Evolutionary conservation across 2,797 vertebrate species (phyloP), one percentile per base, ranked within the genome.

Genomic region (Mionectes olivaceus): DNA sequence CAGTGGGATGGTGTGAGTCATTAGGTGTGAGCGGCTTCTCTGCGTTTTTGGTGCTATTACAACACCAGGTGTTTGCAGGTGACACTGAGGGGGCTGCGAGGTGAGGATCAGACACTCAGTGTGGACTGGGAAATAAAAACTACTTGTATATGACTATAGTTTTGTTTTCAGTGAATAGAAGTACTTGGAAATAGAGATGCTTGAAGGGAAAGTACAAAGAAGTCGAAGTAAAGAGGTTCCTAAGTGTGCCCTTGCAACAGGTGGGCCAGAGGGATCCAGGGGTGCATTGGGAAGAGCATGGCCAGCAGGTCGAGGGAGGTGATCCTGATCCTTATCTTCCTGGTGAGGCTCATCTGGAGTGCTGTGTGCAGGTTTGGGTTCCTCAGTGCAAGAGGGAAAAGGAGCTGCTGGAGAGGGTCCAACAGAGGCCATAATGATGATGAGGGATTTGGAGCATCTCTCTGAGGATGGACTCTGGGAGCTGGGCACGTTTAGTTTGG

Each of bases 21-120:
- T 27, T 49, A 6, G 3, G 0, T 3, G 4, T 7, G 3, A 13
- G 11, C 5, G 35, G 6, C 8, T 68, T n/a, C 39, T 1, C 8
- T 41, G 43, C 8, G 4, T 21, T 56, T 22, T 22, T 65, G 13
- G 10, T 17, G 30, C 23, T 65, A 60, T 17, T 59, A 11, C 24
- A 28, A 4, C 68, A 28, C 5, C 28, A 22, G 21, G 24, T 0
- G 3, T 16, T 39, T 47, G 43, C 13, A 28, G 35, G 39, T 71
- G 37, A 11, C 2, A 2, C 32, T 13, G 56, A 37, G 17, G 9
- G 21, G 22, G 1, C 5, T 49, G 41, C 12, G 30, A 21, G 7
- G 11, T 13, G 55, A 61, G 35, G 19, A 11, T 3, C 7, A 21
- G 70, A 3, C 12, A 2, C 0, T 33, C 18, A 5, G 1, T 24